Evolutionary conservation across 1,140 invertebrate genomes (phyloP).

Genomic region (Pantala flavescens): DNA sequence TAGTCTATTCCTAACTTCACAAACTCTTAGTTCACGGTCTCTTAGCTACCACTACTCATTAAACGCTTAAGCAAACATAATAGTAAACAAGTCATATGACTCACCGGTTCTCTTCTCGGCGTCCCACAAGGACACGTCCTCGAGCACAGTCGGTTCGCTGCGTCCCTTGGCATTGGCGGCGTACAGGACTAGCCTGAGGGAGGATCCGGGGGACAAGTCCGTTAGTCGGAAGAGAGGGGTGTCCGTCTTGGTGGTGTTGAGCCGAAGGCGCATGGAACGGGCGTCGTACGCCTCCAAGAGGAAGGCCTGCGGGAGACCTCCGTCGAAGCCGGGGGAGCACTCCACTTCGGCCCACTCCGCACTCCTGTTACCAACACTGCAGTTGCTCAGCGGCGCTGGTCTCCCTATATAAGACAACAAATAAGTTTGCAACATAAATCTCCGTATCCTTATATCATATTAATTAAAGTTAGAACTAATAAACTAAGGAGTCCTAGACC

Average conservation of each 20-base stretch:
- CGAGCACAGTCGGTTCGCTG: slow-evolving; percentile 65
- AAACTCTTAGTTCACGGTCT: too few relatives aligned
- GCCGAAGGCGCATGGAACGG: slow-evolving; percentile 51
- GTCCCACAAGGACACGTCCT: slow-evolving; percentile 76
- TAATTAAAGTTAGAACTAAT: too few relatives aligned
- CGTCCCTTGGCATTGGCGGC: slow-evolving; percentile 78
- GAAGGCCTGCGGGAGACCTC: slow-evolving; percentile 74
- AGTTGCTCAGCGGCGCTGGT: slow-evolving; percentile 70
- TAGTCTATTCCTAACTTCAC: too few relatives aligned
- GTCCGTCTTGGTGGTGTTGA: slow-evolving; percentile 52
- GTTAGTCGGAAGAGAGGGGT: slow-evolving; percentile 54
- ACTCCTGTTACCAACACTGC: slow-evolving; percentile 63
- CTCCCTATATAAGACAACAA: background rate
- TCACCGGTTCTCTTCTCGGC: slow-evolving; percentile 75
- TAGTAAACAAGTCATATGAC: background rate
- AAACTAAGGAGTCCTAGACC: too few relatives aligned
- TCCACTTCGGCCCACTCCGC: slow-evolving; percentile 60
- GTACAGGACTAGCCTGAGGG: slow-evolving; percentile 64
- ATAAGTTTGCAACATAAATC: too few relatives aligned
- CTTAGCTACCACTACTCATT: too few relatives aligned
- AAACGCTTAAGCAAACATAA: too few relatives aligned
- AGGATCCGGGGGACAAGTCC: slow-evolving; percentile 49
- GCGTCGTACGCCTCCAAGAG: slow-evolving; percentile 68
- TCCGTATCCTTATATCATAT: too few relatives aligned
- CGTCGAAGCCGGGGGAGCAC: slow-evolving; percentile 69